Conservation (phyloP, 2,797 vertebrate genomes). For the Channallabes apus region DNA sequence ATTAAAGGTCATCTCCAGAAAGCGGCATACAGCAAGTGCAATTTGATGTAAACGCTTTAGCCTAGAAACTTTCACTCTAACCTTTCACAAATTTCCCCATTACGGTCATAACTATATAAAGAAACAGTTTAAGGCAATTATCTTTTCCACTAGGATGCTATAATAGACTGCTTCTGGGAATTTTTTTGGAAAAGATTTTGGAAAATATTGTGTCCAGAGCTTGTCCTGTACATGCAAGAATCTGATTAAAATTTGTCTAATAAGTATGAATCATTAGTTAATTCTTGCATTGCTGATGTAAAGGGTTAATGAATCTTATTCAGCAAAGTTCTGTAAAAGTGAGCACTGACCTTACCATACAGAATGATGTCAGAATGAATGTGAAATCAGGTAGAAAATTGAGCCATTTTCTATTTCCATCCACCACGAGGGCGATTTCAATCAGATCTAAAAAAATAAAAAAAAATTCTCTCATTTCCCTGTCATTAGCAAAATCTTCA, state of each 20-base stretch:
- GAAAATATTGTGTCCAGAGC: neutral
- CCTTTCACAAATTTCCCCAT: slow-evolving; percentile 59
- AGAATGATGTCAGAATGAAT: neutral
- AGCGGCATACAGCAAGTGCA: slow-evolving; percentile 19
- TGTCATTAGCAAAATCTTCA: neutral
- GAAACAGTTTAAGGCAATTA: neutral
- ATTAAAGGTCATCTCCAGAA: neutral
- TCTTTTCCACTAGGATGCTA: neutral
- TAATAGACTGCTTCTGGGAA: neutral
- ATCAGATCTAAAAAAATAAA: neutral
- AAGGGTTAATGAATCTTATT: neutral
- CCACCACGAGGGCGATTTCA: neutral
- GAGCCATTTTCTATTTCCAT: neutral
- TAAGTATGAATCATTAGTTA: neutral
- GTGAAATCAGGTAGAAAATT: neutral
- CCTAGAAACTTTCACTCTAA: neutral
- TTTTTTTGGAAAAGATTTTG: no score
- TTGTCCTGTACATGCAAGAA: slow-evolving; percentile 2
- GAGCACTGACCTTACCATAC: neutral
- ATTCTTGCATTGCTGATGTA: neutral
- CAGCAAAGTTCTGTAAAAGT: neutral
- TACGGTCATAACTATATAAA: slow-evolving; percentile 57
- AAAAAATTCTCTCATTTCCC: neutral
- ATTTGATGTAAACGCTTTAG: neutral
- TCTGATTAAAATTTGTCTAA: neutral